Evolutionary conservation across 2,113 vertebrate species (phyloP).

Genomic region (Lates calcarifer): DNA sequence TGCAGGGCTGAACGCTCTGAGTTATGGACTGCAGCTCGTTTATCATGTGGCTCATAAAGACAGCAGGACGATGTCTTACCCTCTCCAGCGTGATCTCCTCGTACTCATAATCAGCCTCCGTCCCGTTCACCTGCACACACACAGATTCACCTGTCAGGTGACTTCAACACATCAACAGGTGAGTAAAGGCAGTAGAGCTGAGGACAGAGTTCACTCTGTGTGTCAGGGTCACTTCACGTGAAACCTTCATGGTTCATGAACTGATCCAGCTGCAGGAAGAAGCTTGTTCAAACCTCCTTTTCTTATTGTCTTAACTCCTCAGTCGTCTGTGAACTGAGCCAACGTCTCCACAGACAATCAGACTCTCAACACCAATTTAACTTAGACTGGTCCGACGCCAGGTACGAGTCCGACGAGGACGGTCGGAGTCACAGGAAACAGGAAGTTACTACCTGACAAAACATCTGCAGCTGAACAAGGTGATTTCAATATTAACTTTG

Average conservation of each 20-base stretch:
- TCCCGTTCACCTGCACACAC: constrained; percentile 91
- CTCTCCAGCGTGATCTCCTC: constrained; percentile 99
- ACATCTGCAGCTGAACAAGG: no score
- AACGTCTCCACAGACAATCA: background rate
- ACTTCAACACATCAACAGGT: background rate
- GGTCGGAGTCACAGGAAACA: background rate
- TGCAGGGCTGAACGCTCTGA: background rate
- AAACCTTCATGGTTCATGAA: no score
- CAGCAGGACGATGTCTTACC: constrained; percentile 87
- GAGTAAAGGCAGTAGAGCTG: no score
- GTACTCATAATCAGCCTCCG: constrained; percentile 97
- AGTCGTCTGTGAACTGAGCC: background rate
- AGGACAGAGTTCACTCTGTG: no score
- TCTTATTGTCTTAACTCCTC: no score
- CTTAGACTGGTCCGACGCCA: background rate
- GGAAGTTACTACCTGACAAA: no score
- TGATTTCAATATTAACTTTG: no score
- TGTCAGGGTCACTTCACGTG: no score
- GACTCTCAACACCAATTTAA: accelerated
- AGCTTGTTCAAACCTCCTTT: no score
- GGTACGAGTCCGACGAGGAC: background rate
- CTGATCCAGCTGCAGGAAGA: no score
- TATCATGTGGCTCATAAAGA: constrained; percentile 7
- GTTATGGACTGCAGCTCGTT: background rate
- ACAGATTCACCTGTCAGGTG: background rate